phyloP scores from a whole-genome alignment of 2,113 vertebrate species.

The Petroica traversi region DNA sequence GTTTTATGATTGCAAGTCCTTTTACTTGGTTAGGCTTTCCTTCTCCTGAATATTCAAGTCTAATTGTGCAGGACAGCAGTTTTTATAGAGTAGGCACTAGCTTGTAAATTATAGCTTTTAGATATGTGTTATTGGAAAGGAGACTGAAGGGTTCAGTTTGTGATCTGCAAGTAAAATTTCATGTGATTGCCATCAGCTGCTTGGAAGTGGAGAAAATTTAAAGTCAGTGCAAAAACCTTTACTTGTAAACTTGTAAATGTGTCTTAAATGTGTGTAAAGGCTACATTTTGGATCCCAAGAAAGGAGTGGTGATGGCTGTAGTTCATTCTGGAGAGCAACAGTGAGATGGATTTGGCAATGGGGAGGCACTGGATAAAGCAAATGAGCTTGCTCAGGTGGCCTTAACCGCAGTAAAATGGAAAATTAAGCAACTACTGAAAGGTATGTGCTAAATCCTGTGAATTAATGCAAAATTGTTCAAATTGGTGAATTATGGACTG shows the following conservation, averaged over 20 bases:
- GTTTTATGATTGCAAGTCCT: background rate
- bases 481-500: background rate
- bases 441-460: background rate
- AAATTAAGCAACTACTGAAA: background rate
- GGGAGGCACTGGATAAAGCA: background rate
- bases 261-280: background rate
- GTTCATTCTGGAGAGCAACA: background rate
- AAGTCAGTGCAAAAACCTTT: background rate
- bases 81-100: background rate
- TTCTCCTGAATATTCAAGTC: background rate
- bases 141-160: background rate
- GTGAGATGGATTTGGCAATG: background rate
- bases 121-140: background rate
- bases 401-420: background rate
- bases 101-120: background rate
- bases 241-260: background rate
- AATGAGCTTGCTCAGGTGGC: background rate
- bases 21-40: background rate
- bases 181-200: background rate
- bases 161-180: background rate
- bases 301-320: background rate
- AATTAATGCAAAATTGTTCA: background rate
- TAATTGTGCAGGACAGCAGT: background rate
- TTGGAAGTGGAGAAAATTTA: background rate
- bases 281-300: background rate